Percentiles rank a stretch among this genome's conserved stretches.
These are phyloP conservation scores for Apeira syringaria DNA, from an alignment of 2,888 invertebrate genomes.

Conservation along the genomic window DNA sequence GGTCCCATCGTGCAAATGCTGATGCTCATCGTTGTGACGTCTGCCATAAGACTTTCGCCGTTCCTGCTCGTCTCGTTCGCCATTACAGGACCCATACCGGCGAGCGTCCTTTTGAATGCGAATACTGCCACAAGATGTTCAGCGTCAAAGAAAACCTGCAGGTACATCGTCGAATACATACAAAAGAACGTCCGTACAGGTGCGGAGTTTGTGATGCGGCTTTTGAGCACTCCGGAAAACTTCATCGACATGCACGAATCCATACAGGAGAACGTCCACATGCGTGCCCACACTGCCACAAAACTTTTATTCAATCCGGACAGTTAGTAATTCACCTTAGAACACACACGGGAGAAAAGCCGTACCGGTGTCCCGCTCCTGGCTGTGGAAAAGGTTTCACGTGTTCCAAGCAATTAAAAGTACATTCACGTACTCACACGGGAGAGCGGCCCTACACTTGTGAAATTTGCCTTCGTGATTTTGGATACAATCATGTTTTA, in stretches of 20 bases:
- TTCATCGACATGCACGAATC: slow-evolving; percentile 95
- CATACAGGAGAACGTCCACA: slow-evolving; percentile 96
- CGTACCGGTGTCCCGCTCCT: slow-evolving; percentile 90
- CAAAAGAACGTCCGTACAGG: slow-evolving; percentile 95
- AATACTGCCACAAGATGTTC: slow-evolving; percentile 96
- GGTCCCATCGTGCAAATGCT: slow-evolving; percentile 66
- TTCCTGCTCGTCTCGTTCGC: slow-evolving; percentile 92
- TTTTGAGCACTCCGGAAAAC: slow-evolving; percentile 95
- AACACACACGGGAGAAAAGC: slow-evolving; percentile 95
- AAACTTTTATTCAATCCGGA: slow-evolving; percentile 96
- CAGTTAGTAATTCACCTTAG: slow-evolving; percentile 96
- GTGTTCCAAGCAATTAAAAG: slow-evolving; percentile 95
- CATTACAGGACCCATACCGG: slow-evolving; percentile 96
- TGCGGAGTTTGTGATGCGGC: slow-evolving; percentile 94
- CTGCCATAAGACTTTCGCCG: slow-evolving; percentile 95
- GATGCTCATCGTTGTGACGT: slow-evolving; percentile 95
- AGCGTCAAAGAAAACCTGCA: slow-evolving; percentile 96
- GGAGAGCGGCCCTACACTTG: slow-evolving; percentile 96
- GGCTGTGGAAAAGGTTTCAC: slow-evolving; percentile 96
- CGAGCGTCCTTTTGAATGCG: slow-evolving; percentile 95
- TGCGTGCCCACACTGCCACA: slow-evolving; percentile 93
- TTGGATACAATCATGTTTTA: slow-evolving; percentile 95
- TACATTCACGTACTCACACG: slow-evolving; percentile 95
- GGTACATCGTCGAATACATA: slow-evolving; percentile 95
- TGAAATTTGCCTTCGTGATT: slow-evolving; percentile 95